Percentiles rank a stretch among this genome's conserved stretches.
Evolutionary conservation across 2,113 vertebrate species (phyloP).

Genomic region (Myiozetetes cayanensis): DNA sequence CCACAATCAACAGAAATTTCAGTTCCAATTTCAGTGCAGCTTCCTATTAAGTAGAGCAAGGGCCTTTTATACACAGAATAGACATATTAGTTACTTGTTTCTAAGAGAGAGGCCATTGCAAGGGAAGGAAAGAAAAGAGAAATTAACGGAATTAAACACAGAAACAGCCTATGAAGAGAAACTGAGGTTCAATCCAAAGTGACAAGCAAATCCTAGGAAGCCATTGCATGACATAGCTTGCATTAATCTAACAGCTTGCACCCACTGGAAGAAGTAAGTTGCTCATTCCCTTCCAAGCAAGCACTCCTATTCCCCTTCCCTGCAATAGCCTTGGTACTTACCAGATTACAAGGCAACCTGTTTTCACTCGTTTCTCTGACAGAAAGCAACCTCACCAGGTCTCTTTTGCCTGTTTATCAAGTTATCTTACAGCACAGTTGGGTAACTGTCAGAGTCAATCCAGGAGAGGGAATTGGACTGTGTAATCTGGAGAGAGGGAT

Average conservation of each 20-base stretch:
- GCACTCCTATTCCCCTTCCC: neutral
- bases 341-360: neutral
- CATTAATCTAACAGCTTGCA: neutral
- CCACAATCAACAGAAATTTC: neutral
- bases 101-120: neutral
- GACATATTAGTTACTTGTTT: neutral
- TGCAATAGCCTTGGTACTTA: neutral
- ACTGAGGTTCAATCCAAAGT: neutral
- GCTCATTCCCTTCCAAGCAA: neutral
- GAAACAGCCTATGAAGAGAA: neutral
- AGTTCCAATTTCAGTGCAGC: neutral
- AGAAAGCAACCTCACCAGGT: neutral
- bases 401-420: neutral
- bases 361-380: neutral
- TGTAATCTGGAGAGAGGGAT: neutral
- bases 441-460: neutral
- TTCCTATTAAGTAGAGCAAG: neutral
- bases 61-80: neutral
- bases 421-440: neutral
- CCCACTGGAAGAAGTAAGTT: neutral
- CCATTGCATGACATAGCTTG: neutral
- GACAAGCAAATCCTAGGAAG: neutral
- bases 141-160: neutral
- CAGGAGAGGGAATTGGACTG: neutral
- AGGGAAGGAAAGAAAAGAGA: neutral